Conservation (phyloP, 2,113 vertebrate species). For the Myotis brandtii region DNA sequence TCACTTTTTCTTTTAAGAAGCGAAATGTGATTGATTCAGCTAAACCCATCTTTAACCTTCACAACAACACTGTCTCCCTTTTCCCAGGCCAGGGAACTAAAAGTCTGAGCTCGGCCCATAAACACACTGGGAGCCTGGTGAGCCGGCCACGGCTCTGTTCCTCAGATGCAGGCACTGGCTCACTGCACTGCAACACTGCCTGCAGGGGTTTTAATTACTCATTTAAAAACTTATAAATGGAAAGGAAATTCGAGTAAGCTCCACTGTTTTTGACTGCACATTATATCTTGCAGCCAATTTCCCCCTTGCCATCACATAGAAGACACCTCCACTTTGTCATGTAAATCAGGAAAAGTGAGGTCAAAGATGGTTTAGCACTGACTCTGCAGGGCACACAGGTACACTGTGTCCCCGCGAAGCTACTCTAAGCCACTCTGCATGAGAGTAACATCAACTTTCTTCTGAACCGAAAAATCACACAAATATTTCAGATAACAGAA, state of each 20-base stretch:
- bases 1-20: constrained; percentile 43
- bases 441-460: neutral
- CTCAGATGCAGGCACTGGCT: neutral
- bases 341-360: neutral
- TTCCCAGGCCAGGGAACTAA: neutral
- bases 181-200: neutral
- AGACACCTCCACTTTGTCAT: neutral
- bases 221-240: neutral
- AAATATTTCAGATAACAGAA: neutral
- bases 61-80: neutral
- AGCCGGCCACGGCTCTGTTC: fast-evolving
- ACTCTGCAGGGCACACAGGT: neutral
- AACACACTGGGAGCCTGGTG: neutral
- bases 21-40: neutral
- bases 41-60: constrained; percentile 41
- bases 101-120: neutral
- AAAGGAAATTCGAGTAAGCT: neutral
- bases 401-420: neutral
- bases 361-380: neutral
- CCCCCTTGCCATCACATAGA: neutral
- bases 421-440: neutral
- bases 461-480: neutral
- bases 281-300: neutral
- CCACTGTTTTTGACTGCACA: neutral
- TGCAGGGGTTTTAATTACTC: neutral